A percentile compares a stretch with the other conserved stretches of the same genome.
These are phyloP conservation scores for Troides helena DNA, from an alignment of 2,888 invertebrate genomes.

Conservation along the genomic window DNA sequence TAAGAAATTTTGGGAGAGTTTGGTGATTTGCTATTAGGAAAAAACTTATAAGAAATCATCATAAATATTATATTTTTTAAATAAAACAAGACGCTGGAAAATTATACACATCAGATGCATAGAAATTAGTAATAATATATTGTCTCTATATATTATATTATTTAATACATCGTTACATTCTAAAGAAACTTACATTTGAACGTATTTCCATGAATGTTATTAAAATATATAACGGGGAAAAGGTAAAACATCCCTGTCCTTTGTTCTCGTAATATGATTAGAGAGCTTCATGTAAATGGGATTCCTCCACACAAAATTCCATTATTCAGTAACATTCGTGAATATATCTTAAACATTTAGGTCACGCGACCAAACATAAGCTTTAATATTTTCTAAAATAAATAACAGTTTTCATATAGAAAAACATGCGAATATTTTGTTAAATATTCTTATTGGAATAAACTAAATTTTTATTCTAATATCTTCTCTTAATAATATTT, in stretches of 20 bases:
- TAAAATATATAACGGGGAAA: neutral
- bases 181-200: neutral
- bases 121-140: neutral
- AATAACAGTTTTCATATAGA: neutral
- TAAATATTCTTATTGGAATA: neutral
- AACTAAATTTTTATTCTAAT: too few relatives aligned
- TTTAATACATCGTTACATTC: neutral
- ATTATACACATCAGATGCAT: neutral
- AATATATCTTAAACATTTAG: slow-evolving; percentile 2
- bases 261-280: neutral
- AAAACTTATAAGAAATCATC: too few relatives aligned
- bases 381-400: neutral
- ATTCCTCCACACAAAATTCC: slow-evolving; percentile 7
- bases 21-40: neutral
- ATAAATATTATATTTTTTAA: too few relatives aligned
- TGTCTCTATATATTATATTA: neutral
- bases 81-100: too few relatives aligned
- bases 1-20: neutral
- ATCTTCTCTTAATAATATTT: too few relatives aligned
- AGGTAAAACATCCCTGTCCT: neutral
- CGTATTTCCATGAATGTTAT: neutral
- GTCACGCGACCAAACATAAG: slow-evolving; percentile 3
- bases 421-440: neutral
- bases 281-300: neutral
- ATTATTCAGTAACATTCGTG: slow-evolving; percentile 5